Evolutionary conservation across 1,140 invertebrate genomes (phyloP).

Genomic region (Drosophila kanapiae): DNA sequence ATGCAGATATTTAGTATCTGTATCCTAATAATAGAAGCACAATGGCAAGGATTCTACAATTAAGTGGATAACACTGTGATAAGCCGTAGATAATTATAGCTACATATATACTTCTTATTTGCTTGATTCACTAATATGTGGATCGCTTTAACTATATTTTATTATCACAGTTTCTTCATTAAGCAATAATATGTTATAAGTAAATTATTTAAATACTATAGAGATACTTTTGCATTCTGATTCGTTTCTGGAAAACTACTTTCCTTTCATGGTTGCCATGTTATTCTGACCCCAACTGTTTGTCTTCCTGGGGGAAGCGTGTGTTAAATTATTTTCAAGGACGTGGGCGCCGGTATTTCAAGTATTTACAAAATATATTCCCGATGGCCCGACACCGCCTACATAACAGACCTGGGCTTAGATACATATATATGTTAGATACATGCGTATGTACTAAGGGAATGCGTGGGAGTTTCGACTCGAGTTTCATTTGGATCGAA

Average conservation of each 20-base stretch:
- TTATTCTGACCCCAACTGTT: slow-evolving; percentile 22
- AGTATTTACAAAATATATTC: slow-evolving; percentile 66
- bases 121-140: too few species aligned
- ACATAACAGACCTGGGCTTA: slow-evolving; percentile 24
- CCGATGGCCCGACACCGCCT: slow-evolving; percentile 20
- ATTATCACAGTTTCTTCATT: too few species aligned
- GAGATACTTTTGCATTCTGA: too few species aligned
- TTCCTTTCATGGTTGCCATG: background rate
- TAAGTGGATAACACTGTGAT: background rate
- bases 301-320: slow-evolving; percentile 14
- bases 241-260: too few species aligned
- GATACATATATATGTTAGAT: slow-evolving; percentile 7
- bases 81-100: too few species aligned
- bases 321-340: slow-evolving; percentile 68
- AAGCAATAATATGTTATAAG: too few species aligned
- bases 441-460: slow-evolving; percentile 3
- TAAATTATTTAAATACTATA: too few species aligned
- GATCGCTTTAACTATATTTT: too few species aligned
- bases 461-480: slow-evolving; percentile 39
- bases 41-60: background rate
- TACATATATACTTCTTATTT: too few species aligned
- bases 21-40: background rate
- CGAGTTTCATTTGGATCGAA: slow-evolving; percentile 36
- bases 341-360: slow-evolving; percentile 68
- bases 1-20: background rate